phyloP scores from a whole-genome alignment of 2,888 invertebrate genomes.

The Pasiphila rectangulata region DNA sequence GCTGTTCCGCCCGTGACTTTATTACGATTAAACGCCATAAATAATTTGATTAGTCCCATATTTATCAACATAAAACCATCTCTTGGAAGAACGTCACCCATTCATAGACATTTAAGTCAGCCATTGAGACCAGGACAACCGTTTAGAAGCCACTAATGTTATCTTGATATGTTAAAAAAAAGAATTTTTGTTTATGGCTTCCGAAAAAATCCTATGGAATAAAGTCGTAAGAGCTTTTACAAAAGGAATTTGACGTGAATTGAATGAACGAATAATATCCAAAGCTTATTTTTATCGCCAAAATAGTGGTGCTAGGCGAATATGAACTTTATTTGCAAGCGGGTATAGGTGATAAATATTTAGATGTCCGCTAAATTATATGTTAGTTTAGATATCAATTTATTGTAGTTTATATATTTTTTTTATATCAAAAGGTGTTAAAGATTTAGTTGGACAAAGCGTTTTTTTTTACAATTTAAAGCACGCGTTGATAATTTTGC shows the following conservation, averaged over 20 bases:
- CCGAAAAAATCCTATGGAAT: constrained; percentile 17
- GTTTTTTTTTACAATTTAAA: constrained; percentile 57
- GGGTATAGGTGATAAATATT: neutral
- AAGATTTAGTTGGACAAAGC: constrained; percentile 42
- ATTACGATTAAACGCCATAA: constrained; percentile 77
- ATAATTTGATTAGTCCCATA: constrained; percentile 80
- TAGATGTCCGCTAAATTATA: neutral
- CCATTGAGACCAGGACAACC: constrained; percentile 63
- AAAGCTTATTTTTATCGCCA: neutral
- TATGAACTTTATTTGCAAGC: constrained; percentile 14
- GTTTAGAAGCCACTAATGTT: constrained; percentile 80
- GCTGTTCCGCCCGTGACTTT: constrained; percentile 60
- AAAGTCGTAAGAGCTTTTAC: constrained; percentile 23
- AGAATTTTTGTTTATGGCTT: constrained; percentile 17
- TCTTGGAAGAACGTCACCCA: constrained; percentile 73
- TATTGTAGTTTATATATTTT: constrained; percentile 62
- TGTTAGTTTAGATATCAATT: constrained; percentile 29
- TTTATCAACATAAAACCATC: constrained; percentile 78
- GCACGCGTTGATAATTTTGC: constrained; percentile 67
- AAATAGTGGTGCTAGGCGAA: constrained; percentile 1
- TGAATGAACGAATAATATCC: constrained; percentile 11
- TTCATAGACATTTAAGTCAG: constrained; percentile 55
- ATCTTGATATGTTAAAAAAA: constrained; percentile 64
- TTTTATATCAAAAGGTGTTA: constrained; percentile 62
- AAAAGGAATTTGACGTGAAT: constrained; percentile 19